Evolutionary conservation across 1,140 invertebrate genomes (phyloP).

Genomic region (Calycopis cecrops): DNA sequence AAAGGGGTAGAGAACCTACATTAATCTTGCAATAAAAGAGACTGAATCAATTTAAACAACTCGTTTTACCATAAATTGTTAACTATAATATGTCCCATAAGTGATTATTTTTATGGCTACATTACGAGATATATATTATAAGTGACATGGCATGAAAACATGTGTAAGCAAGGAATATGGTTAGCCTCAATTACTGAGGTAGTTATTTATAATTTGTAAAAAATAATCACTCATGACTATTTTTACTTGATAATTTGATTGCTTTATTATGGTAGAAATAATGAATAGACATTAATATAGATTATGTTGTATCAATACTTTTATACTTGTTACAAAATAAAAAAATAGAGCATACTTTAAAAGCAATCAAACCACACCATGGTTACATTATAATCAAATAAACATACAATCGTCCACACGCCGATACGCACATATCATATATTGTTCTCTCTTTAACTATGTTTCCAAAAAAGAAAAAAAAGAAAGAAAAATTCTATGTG

Average conservation of each 20-base stretch:
- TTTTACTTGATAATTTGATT: slow-evolving; percentile 34
- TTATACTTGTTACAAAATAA: neutral
- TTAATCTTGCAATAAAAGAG: slow-evolving; percentile 23
- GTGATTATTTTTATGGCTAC: slow-evolving; percentile 21
- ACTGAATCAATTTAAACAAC: slow-evolving; percentile 41
- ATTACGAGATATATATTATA: too few relatives aligned
- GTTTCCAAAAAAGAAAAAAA: slow-evolving; percentile 61
- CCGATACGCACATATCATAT: slow-evolving; percentile 71
- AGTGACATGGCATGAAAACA: too few relatives aligned
- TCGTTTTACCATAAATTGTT: slow-evolving; percentile 65
- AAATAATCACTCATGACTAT: slow-evolving; percentile 35
- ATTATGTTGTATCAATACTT: too few relatives aligned
- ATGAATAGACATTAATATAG: too few relatives aligned
- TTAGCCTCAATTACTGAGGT: too few relatives aligned
- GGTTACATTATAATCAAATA: slow-evolving; percentile 59
- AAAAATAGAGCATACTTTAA: slow-evolving; percentile 4
- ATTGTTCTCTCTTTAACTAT: slow-evolving; percentile 46
- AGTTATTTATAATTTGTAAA: slow-evolving; percentile 10
- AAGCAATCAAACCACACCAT: slow-evolving; percentile 38
- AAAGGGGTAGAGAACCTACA: neutral
- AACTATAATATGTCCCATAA: slow-evolving; percentile 37
- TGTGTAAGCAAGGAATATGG: too few relatives aligned
- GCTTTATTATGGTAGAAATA: slow-evolving; percentile 23
- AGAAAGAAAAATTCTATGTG: slow-evolving; percentile 63
- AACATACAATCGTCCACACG: slow-evolving; percentile 67